These are phyloP conservation scores for Lanistes nyassanus DNA, from an alignment of 1,140 invertebrate species.

Conservation along the genomic window DNA sequence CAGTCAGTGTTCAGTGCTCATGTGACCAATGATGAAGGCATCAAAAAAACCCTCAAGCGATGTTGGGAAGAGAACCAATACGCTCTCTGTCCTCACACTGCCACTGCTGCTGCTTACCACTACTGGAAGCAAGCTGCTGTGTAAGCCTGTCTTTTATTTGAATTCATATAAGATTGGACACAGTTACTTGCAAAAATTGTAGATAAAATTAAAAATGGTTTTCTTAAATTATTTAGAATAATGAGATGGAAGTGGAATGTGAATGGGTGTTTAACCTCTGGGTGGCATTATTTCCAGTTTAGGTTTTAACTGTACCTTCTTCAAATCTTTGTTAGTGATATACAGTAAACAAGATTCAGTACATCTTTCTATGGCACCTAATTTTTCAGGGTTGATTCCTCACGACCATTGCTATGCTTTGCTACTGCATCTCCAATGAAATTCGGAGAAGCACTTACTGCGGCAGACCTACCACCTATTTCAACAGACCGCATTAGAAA, in stretches of 20 bases:
- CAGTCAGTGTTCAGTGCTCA: slow-evolving; percentile 45
- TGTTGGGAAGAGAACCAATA: slow-evolving; percentile 66
- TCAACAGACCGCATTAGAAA: slow-evolving; percentile 32
- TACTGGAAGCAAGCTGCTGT: slow-evolving; percentile 38
- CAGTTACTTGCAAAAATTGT: not conserved
- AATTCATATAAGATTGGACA: not conserved
- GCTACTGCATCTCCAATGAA: slow-evolving; percentile 69
- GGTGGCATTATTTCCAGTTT: too few relatives aligned
- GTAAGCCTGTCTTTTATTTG: not conserved
- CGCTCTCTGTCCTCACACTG: slow-evolving; percentile 69
- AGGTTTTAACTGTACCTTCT: too few relatives aligned
- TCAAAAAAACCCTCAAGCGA: slow-evolving; percentile 60
- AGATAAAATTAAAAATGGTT: not conserved
- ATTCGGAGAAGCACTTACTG: slow-evolving; percentile 64
- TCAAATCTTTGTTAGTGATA: too few relatives aligned
- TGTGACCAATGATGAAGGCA: slow-evolving; percentile 51
- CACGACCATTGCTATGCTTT: slow-evolving; percentile 52
- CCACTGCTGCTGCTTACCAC: slow-evolving; percentile 65
- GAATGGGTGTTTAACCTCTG: too few relatives aligned
- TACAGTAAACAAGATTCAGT: too few relatives aligned
- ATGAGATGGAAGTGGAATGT: too few relatives aligned
- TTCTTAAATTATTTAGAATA: too few relatives aligned
- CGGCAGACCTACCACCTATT: slow-evolving; percentile 49
- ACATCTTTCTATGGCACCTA: too few relatives aligned
- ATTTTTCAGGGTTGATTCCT: slow-evolving; percentile 2